Evolutionary conservation across 2,113 vertebrate species (phyloP).

Genomic region (Ctenodactylus gundi): DNA sequence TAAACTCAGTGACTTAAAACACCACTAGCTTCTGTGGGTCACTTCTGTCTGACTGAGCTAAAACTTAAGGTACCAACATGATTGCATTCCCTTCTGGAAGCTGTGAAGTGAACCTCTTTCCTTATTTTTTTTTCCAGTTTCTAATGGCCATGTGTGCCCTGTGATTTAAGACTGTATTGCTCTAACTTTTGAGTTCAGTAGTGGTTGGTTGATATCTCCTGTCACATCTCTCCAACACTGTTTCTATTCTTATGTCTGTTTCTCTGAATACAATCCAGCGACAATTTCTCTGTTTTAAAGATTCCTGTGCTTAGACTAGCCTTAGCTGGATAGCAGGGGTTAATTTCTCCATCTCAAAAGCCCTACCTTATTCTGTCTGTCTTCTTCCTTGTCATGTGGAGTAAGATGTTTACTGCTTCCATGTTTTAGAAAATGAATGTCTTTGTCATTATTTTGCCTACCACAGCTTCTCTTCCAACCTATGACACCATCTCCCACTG

Average conservation of each 20-base stretch:
- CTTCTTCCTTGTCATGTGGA: not conserved
- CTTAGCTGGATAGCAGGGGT: fast-evolving
- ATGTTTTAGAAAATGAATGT: not conserved
- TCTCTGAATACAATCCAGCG: not conserved
- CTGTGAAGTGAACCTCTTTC: not conserved
- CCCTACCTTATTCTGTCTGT: not conserved
- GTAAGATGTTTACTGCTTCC: not conserved
- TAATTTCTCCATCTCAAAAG: not conserved
- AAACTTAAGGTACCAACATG: not conserved
- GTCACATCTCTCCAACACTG: not conserved
- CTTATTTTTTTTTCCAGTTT: not conserved
- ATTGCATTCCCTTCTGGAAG: not conserved
- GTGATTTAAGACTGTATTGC: not conserved
- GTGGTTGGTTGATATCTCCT: not conserved
- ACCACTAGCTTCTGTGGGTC: not conserved
- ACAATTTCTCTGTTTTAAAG: not conserved
- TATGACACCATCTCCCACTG: not conserved
- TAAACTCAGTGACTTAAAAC: not conserved
- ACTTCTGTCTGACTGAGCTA: not conserved
- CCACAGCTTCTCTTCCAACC: not conserved
- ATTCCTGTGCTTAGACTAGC: not conserved
- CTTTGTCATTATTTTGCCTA: not conserved
- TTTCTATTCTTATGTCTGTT: not conserved
- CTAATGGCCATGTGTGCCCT: not conserved
- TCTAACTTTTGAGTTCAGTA: not conserved